Conservation (phyloP, 2,113 vertebrate genomes). For the Spea bombifrons region DNA sequence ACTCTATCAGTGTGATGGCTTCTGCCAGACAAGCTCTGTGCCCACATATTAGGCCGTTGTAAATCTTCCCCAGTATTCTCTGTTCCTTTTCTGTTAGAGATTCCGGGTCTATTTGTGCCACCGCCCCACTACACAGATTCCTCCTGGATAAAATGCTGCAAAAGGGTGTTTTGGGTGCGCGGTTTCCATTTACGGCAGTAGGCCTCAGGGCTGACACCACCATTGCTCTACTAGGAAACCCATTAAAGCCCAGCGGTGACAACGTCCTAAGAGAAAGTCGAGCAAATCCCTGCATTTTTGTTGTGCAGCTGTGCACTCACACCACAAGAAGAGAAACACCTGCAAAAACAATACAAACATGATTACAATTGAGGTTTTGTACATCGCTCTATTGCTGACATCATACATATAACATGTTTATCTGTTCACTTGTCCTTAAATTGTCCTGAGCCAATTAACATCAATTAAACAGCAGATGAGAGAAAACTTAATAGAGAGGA, state of each 20-base stretch:
- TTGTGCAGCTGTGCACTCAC: neutral
- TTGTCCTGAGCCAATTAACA: neutral
- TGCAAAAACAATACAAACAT: too few relatives aligned
- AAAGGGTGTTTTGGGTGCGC: neutral
- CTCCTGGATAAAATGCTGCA: conserved; percentile 49
- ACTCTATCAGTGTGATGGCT: conserved; percentile 92
- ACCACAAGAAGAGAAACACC: neutral
- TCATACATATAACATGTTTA: too few relatives aligned
- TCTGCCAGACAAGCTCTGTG: conserved; percentile 87
- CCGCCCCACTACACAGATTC: conserved; percentile 56
- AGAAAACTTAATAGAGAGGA: too few relatives aligned
- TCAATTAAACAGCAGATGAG: too few relatives aligned
- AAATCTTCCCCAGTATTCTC: conserved; percentile 76
- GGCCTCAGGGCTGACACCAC: neutral
- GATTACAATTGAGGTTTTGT: too few relatives aligned
- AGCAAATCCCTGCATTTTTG: conserved; percentile 2
- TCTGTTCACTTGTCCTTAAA: neutral
- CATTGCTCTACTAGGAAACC: neutral
- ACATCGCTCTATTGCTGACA: too few relatives aligned
- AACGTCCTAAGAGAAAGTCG: neutral
- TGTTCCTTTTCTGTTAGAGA: conserved; percentile 75
- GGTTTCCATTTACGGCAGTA: neutral
- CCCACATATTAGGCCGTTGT: conserved; percentile 76
- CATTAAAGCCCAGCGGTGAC: neutral
- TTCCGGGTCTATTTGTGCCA: conserved; percentile 56